Evolutionary conservation across 2,113 vertebrate species (phyloP), one percentile per base, ranked within the genome.

Genomic region (Narcine bancroftii): DNA sequence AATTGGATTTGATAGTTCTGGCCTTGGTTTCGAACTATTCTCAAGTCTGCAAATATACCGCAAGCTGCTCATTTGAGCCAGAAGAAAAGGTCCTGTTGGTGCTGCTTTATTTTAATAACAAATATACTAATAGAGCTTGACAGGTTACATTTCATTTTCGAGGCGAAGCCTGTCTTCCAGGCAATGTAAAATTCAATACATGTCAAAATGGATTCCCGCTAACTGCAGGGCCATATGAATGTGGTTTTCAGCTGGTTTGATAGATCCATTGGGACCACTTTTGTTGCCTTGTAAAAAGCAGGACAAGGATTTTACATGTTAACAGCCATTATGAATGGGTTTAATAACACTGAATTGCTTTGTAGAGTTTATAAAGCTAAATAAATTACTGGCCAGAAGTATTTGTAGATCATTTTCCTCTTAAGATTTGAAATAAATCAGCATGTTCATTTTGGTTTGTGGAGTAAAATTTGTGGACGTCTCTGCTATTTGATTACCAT

Each of bases 261-360:
- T 60, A 24, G 83, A 89, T 29, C 56, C 53, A 89, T 39, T 65
- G 56, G 83, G 56, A 36, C 83, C 39, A 63, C 9, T 39, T 76
- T 89, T 89, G 53, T n/a, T 89, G 53, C 33, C 36, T 24, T 83
- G 56, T 21, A 39, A 39, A 63, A 89, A 89, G 83, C 53, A 63
- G 83, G 33, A 83, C 79, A 83, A 89, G 83, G 83, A 42, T 63
- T 65, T 89, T 36, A 39, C 60, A 89, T 63, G 56, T 89, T 89
- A 89, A 89, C 83, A 89, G 83, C n/a, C 60, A 39, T 89, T 65
- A 89, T 17, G 56, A 89, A 76, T 42, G 60, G 36, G n/a, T 5
- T 89, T 89, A 89, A 89, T 89, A 89, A 65, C 17, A 29, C 21
- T 63, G 60, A 89, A 63, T 63, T 63, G n/a, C 53, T 63, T 89